Base-by-base conservation (phyloP, 2,797 vertebrate species). In the Rhinella marina region DNA sequence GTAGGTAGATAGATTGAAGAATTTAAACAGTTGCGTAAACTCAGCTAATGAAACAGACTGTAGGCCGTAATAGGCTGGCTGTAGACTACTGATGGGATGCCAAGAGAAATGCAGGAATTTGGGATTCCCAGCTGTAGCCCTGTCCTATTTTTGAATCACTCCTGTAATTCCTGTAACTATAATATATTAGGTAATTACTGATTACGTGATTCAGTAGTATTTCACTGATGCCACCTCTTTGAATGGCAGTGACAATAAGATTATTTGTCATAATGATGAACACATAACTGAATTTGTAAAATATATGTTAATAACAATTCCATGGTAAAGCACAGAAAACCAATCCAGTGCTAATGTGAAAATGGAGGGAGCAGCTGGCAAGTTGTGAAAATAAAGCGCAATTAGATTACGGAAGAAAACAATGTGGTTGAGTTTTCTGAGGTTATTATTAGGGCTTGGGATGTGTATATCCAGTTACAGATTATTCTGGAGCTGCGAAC, bases 401-500 rank as follows among this genome's bases (percentile, higher is more conserved):
- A 50, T 61, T 25, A 75, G 29, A 82, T 75, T n/a, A 70, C 27
- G 61, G 41, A 21, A 73, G 75, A 83, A 59, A 83, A 79, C 12
- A 50, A 75, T 59, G 19, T 73, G 29, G 76, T 70, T 29, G 23
- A 81, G 61, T 77, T 25, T 41, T 70, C n/a, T 27, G 61, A 27
- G 84, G 79, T 86, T 70, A 75, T 86, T 86, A 77, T 84, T 59
- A 88, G 64, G 48, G 50, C 23, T 64, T 75, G 54, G 62, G 50
- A 64, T 78, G 50, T 79, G 52, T 52, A 32, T 88, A 79, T 62
- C 76, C n/a, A 52, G 32, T 85, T 86, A 78, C 84, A 84, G 19
- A 87, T 84, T 83, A 73, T 84, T 64, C 73, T 52, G 70, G 85
- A 61, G 75, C 81, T 87, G 84, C 68, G 75, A 89, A 87, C 64